Percentiles rank a stretch among this genome's conserved stretches.
These are phyloP conservation scores for Noturus placidus DNA, from an alignment of 2,113 vertebrate genomes.

Conservation along the genomic window DNA sequence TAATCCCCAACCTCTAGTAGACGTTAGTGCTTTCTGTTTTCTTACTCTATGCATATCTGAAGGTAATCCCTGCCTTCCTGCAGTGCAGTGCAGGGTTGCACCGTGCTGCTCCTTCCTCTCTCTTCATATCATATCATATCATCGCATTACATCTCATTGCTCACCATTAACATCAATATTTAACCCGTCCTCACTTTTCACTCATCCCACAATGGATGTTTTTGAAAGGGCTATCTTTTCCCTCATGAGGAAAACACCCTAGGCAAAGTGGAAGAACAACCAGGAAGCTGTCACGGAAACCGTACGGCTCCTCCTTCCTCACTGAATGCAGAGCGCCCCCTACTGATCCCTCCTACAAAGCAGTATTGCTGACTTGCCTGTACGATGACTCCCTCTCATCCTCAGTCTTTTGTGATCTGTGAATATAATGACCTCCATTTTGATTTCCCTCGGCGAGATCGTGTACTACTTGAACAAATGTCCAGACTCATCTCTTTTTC, in stretches of 20 bases:
- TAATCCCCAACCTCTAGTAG: constrained; percentile 28
- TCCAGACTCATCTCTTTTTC: constrained; percentile 57
- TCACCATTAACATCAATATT: constrained; percentile 42
- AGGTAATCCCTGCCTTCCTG: constrained; percentile 48
- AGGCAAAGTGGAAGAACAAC: constrained; percentile 46
- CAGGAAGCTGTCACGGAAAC: constrained; percentile 38
- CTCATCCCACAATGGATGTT: constrained; percentile 52
- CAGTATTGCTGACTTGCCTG: constrained; percentile 46
- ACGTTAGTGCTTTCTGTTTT: constrained; percentile 15
- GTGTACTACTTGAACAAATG: constrained; percentile 70
- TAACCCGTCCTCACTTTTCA: constrained; percentile 45
- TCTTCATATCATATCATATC: constrained; percentile 22
- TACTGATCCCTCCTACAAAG: constrained; percentile 30
- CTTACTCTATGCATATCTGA: constrained; percentile 56
- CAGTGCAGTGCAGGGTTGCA: constrained; percentile 38
- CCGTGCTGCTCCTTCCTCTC: constrained; percentile 51
- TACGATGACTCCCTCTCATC: constrained; percentile 49
- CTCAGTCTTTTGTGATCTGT: constrained; percentile 54
- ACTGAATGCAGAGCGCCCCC: constrained; percentile 46
- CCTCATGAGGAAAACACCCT: constrained; percentile 49
- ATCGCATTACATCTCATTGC: neutral
- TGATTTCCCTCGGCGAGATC: constrained; percentile 48
- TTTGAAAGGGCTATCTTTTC: constrained; percentile 70
- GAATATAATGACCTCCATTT: constrained; percentile 39
- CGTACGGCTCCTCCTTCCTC: neutral